Evolutionary conservation across 2,888 invertebrate genomes (phyloP).

Genomic region (Mythimna loreyi): DNA sequence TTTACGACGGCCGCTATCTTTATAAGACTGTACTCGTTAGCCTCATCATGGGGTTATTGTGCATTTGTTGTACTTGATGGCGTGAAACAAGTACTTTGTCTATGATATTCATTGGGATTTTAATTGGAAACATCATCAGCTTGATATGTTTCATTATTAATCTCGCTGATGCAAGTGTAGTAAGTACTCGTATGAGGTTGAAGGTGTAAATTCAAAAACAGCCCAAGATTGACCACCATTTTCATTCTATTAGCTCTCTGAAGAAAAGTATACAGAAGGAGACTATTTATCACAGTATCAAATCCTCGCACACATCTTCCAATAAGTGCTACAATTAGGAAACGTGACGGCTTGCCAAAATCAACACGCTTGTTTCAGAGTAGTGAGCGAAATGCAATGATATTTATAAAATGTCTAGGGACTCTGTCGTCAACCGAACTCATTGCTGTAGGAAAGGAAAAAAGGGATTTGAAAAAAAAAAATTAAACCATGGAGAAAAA

Average conservation of each 20-base stretch:
- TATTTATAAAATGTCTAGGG: constrained; percentile 25
- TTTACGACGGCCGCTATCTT: constrained; percentile 62
- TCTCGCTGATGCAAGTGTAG: background rate
- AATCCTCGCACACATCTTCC: constrained; percentile 16
- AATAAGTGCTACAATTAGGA: constrained; percentile 16
- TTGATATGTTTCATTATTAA: background rate
- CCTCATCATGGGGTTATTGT: constrained; percentile 45
- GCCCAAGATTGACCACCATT: no score
- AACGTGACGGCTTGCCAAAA: constrained; percentile 25
- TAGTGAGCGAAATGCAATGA: constrained; percentile 33
- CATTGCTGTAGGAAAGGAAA: background rate
- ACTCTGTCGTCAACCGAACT: constrained; percentile 4
- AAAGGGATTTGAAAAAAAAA: background rate
- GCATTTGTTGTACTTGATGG: constrained; percentile 31
- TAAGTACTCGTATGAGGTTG: no score
- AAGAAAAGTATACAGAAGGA: background rate
- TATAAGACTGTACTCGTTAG: constrained; percentile 62
- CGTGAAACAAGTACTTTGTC: background rate
- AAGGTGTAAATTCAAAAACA: background rate
- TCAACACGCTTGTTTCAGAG: constrained; percentile 21
- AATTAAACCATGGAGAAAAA: background rate
- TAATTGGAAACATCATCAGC: background rate
- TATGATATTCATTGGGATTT: background rate
- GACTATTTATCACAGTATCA: background rate
- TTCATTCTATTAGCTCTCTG: background rate